phyloP scores from a whole-genome alignment of 2,888 invertebrate species.

The Micropterix aruncella region DNA sequence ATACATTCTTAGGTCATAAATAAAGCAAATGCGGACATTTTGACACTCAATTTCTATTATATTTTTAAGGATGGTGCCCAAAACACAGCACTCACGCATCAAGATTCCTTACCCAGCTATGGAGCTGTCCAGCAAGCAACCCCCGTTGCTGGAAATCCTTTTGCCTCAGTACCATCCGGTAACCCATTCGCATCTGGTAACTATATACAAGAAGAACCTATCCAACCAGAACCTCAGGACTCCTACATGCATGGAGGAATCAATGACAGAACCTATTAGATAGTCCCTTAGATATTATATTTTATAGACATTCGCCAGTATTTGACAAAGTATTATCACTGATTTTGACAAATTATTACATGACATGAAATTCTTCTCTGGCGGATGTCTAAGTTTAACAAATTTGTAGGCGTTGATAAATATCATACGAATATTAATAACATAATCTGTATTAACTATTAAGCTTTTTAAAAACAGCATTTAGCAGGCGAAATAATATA shows the following conservation, averaged over 20 bases:
- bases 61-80: slow-evolving; percentile 8
- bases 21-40: too few species aligned
- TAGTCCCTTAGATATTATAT: slow-evolving; percentile 4
- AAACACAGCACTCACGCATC: slow-evolving; percentile 18
- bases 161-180: slow-evolving; percentile 35
- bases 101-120: slow-evolving; percentile 34
- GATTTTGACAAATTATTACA: too few species aligned
- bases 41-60: slow-evolving; percentile 1
- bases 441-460: too few species aligned
- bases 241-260: slow-evolving; percentile 37
- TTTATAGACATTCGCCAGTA: too few species aligned
- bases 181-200: slow-evolving; percentile 22
- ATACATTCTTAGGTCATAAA: too few species aligned
- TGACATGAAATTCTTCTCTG: too few species aligned
- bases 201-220: slow-evolving; percentile 43
- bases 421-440: too few species aligned
- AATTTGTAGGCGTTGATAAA: too few species aligned
- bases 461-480: too few species aligned
- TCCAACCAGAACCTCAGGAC: slow-evolving; percentile 50
- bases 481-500: too few species aligned
- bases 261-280: slow-evolving; percentile 29
- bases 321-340: too few species aligned
- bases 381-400: too few species aligned
- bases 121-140: slow-evolving; percentile 42
- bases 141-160: slow-evolving; percentile 45